Base-by-base conservation (phyloP, 2,888 invertebrate genomes). In the Eristalis intricaria region DNA sequence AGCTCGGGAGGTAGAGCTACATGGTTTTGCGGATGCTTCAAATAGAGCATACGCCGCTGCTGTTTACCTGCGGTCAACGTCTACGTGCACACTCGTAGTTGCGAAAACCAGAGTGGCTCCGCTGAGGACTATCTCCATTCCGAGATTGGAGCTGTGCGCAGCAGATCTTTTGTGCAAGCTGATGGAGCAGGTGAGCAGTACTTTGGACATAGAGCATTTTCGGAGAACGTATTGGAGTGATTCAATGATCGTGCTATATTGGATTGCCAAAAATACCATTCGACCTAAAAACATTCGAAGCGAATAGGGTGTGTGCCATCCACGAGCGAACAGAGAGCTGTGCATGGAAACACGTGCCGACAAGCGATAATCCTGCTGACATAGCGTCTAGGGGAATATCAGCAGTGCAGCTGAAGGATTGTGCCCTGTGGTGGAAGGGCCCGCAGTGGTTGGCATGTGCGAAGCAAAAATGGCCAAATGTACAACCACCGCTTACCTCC, bases 321-420 rank as follows among this genome's bases (percentile, higher is more conserved):
- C n/a, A n/a, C n/a, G n/a, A n/a, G n/a, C n/a, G n/a, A n/a, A n/a
- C n/a, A n/a, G n/a, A n/a, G 32, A 60, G 70, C 58, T 22, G 58
- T 56, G 60, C 58, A 22, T 70, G 70, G 60, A 70, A 23, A 19
- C 70, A 60, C 13, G 38, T 60, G 35, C 22, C 60, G 40, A 60
- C 70, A 23, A 38, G 35, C 35, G 35, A 70, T 50, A 70, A 58
- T 38, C 70, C 70, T 23, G 70, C 70, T 4, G 85, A 89, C 64
- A 35, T 87, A 8, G 87, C 77, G n/a, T 84, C 83, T 11, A 15
- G 58, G 38, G 38, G 38, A 38, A 38, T 38, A 38, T 38, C 38
- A 38, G 38, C 38, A 38, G 38, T 38, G 32, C 32, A 32, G 4
- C 7, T 32, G 5, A 32, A 35, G 64, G 64, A 50, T n/a, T 65